Conservation (phyloP, 2,113 vertebrate species). For the Podarcis muralis region DNA sequence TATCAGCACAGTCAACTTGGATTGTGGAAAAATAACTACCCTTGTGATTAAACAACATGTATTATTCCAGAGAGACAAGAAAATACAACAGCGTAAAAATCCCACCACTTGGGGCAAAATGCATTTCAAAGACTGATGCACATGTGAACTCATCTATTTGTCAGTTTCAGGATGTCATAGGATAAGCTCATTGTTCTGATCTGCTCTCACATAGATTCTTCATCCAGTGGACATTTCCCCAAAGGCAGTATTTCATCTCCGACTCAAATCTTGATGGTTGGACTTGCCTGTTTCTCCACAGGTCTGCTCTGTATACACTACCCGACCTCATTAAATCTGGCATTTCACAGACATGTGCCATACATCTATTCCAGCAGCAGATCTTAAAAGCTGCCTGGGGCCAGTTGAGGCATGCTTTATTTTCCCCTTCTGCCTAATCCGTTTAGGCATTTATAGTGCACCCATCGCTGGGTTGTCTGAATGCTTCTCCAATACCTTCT, state of each 20-base stretch:
- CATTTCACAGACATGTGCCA: slow-evolving; percentile 60
- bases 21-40: not conserved
- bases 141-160: slow-evolving; percentile 8
- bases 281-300: slow-evolving; percentile 32
- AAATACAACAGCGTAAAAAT: not conserved
- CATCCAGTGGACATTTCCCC: slow-evolving; percentile 8
- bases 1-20: not conserved
- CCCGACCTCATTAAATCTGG: slow-evolving; percentile 65
- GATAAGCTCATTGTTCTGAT: slow-evolving; percentile 7
- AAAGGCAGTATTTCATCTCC: slow-evolving; percentile 8
- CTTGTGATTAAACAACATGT: slow-evolving; percentile 14
- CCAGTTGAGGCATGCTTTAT: slow-evolving; percentile 55
- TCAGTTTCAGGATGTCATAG: not conserved
- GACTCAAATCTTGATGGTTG: slow-evolving; percentile 28
- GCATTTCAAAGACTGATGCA: not conserved
- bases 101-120: not conserved
- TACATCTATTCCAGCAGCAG: slow-evolving; percentile 66
- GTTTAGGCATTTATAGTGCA: slow-evolving; percentile 63
- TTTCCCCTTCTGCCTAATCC: slow-evolving; percentile 56
- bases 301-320: slow-evolving; percentile 21
- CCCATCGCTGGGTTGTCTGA: slow-evolving; percentile 48
- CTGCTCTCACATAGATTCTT: not conserved
- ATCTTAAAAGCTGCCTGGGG: slow-evolving; percentile 52
- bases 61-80: not conserved
- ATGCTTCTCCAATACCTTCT: slow-evolving; percentile 24